Evolutionary conservation across 2,113 vertebrate genomes (phyloP).

Genomic region (Rhabdomys dilectus): DNA sequence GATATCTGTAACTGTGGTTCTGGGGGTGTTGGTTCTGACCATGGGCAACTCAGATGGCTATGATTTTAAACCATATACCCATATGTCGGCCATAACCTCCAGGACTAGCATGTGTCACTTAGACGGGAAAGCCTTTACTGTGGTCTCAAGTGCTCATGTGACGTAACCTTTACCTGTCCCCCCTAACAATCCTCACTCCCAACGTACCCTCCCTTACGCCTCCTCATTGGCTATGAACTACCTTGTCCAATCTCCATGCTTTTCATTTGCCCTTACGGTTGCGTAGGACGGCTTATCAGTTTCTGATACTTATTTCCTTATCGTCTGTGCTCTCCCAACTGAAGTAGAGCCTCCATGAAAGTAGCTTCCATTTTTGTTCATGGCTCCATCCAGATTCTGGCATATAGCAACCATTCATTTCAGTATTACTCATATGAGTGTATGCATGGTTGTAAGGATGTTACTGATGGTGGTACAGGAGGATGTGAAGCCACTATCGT

Average conservation of each 20-base stretch:
- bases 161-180: not conserved
- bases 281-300: not conserved
- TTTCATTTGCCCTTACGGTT: not conserved
- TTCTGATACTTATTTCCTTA: not conserved
- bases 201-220: not conserved
- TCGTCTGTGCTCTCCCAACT: not conserved
- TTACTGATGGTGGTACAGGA: not conserved
- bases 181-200: accelerated
- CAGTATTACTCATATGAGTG: not conserved
- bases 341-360: accelerated
- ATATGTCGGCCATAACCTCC: no score
- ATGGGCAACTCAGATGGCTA: not conserved
- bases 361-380: not conserved
- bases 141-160: not conserved
- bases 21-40: not conserved
- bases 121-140: not conserved
- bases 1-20: not conserved
- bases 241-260: accelerated
- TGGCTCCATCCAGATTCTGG: no score
- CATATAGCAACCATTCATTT: accelerated
- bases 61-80: not conserved
- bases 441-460: accelerated
- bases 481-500: not conserved
- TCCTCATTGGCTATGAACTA: not conserved
- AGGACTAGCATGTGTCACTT: not conserved